Evolutionary conservation across 30 jellyfish, hydroid and myxozoan genomes (phyloP), one percentile per base, ranked within the genome.

Genomic region (Catostylus mosaicus): DNA sequence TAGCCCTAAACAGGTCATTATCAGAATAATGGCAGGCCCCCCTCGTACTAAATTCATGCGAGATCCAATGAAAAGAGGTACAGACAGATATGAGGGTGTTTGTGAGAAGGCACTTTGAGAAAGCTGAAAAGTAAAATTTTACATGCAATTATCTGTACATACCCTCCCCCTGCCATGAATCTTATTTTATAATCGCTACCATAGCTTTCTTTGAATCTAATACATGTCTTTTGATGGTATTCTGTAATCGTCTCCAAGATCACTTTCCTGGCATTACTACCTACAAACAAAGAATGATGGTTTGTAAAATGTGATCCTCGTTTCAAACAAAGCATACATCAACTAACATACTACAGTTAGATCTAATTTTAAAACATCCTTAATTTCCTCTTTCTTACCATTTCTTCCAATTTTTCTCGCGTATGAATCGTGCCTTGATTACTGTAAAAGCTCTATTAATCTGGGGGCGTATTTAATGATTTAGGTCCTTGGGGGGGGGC

Each of bases 151-250:
- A n/a, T 29, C 16, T 31, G 20, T 12, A 45, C 84, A 22, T 51
- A 73, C 84, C 84, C 84, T 2, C 35, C 33, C 14, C 72, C 84
- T 73, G 26, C 24, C 27, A 73, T 30, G 31, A 73, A 51, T 31
- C 59, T 26, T 6, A 77, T 47, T 48, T 57, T 34, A 61, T 77
- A 79, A 0, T 77, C 88, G 19, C 6, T 40, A 1, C 67, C 19
- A 30, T 35, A 1, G 19, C 9, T 61, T 18, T 35, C 24, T 51
- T 77, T 59, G 79, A 77, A 77, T 5, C 73, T 40, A 9, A 77
- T 36, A 26, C 88, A 77, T 3, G 75, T 77, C 0, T 60, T 60
- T 0, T 43, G 7, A 14, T 51, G 64, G 26, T 5, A 32, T 0
- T 77, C 88, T 48, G 30, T 30, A 32, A 77, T 77, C 36, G 80